These are phyloP conservation scores for Penaeus indicus DNA, from an alignment of 1,140 invertebrate species.

Conservation along the genomic window DNA sequence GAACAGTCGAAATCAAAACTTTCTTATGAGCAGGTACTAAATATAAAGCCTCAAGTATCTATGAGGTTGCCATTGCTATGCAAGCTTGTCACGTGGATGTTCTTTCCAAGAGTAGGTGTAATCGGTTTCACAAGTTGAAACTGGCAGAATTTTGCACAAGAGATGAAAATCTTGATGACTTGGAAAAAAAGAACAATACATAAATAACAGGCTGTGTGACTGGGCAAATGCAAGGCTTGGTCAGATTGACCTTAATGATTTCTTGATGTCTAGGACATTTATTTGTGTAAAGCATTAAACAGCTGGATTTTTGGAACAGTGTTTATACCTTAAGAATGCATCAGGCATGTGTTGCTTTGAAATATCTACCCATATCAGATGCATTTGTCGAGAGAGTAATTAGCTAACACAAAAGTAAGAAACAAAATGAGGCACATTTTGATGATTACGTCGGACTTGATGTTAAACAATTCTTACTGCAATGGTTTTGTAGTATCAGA, in stretches of 20 bases:
- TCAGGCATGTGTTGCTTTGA: constrained; percentile 5
- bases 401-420: constrained; percentile 7
- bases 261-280: too few relatives aligned
- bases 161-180: constrained; percentile 2
- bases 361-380: constrained; percentile 6
- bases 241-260: too few relatives aligned
- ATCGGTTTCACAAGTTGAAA: background rate
- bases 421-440: constrained; percentile 6
- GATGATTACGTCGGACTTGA: background rate
- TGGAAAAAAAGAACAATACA: background rate
- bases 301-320: constrained; percentile 1
- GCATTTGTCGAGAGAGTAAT: constrained; percentile 6
- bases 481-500: constrained; percentile 7
- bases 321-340: background rate
- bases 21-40: too few relatives aligned
- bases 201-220: constrained; percentile 6
- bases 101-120: constrained; percentile 5
- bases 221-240: background rate
- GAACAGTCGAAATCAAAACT: too few relatives aligned
- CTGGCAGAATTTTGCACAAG: constrained; percentile 10
- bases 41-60: too few relatives aligned
- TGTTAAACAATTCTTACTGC: constrained; percentile 12
- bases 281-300: too few relatives aligned
- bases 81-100: background rate
- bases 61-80: background rate